These are phyloP conservation scores for Galaxias olidus DNA, from an alignment of 2,797 vertebrate species.

Conservation along the genomic window DNA sequence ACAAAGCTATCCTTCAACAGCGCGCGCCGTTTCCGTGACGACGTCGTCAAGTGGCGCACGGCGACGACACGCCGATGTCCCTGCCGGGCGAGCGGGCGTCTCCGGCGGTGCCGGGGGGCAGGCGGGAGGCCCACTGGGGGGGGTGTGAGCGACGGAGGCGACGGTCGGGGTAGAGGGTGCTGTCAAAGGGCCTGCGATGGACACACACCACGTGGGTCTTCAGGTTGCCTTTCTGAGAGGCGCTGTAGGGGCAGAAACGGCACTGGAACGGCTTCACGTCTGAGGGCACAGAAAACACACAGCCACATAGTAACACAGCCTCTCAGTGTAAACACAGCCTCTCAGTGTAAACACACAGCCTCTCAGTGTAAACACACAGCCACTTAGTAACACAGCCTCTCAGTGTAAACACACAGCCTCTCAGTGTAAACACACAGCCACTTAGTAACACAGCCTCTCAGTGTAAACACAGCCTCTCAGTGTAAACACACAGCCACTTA, in stretches of 20 bases:
- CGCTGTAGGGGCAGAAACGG: constrained; percentile 94
- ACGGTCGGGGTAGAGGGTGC: constrained; percentile 97
- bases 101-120: constrained; percentile 47
- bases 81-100: constrained; percentile 42
- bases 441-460: no score
- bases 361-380: no score
- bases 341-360: no score
- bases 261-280: constrained; percentile 94
- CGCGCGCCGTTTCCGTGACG: constrained; percentile 56
- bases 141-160: constrained; percentile 92
- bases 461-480: no score
- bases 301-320: not conserved
- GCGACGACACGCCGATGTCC: constrained; percentile 59
- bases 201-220: constrained; percentile 98
- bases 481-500: no score
- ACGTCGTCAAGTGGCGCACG: constrained; percentile 72
- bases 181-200: constrained; percentile 98
- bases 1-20: constrained; percentile 44
- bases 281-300: constrained; percentile 15
- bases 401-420: no score
- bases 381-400: no score
- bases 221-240: constrained; percentile 98
- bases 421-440: no score
- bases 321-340: no score
- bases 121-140: constrained; percentile 36